Evolutionary conservation across 30 jellyfish, hydroid and myxozoan genomes (phyloP).

Genomic region (Hydractinia echinata): DNA sequence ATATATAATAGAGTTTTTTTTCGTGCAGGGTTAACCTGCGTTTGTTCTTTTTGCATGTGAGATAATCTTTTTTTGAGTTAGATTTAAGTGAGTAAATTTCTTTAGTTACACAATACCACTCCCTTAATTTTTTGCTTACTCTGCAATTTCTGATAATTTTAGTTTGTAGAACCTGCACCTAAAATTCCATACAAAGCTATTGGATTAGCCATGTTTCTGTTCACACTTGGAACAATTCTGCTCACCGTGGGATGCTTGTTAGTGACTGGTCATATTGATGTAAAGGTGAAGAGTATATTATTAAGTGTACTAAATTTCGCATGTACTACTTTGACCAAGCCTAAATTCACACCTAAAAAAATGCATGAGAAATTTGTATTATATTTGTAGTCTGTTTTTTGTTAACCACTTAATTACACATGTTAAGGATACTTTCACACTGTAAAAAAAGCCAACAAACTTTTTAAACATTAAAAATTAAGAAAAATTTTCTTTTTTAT

Average conservation of each 20-base stretch:
- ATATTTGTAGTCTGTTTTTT: too few species aligned
- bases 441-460: too few species aligned
- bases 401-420: too few species aligned
- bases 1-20: too few species aligned
- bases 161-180: slow-evolving; percentile 77
- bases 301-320: too few species aligned
- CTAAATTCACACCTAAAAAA: too few species aligned
- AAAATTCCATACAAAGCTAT: slow-evolving; percentile 72
- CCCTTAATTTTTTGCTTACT: background rate
- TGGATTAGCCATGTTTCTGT: slow-evolving; percentile 71
- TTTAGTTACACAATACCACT: background rate
- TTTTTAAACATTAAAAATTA: too few species aligned
- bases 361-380: too few species aligned
- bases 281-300: slow-evolving; percentile 38
- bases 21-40: background rate
- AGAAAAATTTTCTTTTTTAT: too few species aligned
- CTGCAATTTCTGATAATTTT: background rate
- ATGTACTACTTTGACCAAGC: too few species aligned
- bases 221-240: slow-evolving; percentile 70
- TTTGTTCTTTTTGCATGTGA: background rate
- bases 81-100: background rate
- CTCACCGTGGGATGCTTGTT: slow-evolving; percentile 65
- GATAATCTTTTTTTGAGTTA: background rate
- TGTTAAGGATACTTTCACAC: too few species aligned
- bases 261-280: slow-evolving; percentile 84